Evolutionary conservation across 2,888 invertebrate genomes (phyloP).

Genomic region (Ashinkailepas kermadecensis): DNA sequence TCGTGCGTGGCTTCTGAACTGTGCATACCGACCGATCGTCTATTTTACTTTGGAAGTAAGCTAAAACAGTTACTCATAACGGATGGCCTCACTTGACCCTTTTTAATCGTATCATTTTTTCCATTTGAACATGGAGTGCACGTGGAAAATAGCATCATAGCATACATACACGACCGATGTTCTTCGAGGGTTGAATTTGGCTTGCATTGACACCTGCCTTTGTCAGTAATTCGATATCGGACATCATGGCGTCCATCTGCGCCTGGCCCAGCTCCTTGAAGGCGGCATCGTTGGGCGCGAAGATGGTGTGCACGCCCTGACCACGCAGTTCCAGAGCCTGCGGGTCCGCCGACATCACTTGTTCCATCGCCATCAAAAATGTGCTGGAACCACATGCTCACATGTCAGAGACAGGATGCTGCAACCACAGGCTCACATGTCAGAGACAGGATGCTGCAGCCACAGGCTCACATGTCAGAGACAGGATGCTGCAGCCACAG

Average conservation of each 20-base stretch:
- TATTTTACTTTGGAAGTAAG: no score
- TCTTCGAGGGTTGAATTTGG: no score
- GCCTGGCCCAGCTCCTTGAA: slow-evolving; percentile 52
- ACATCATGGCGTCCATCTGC: slow-evolving; percentile 38
- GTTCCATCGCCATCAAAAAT: slow-evolving; percentile 42
- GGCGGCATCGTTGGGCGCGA: slow-evolving; percentile 60
- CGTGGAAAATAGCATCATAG: background rate
- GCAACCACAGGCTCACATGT: no score
- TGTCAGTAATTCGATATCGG: slow-evolving; percentile 38
- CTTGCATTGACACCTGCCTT: slow-evolving; percentile 38
- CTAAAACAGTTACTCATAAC: no score
- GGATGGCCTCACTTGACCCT: no score
- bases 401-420: background rate
- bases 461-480: background rate
- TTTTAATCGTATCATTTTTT: background rate
- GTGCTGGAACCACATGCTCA: slow-evolving; percentile 36
- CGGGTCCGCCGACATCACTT: slow-evolving; percentile 38
- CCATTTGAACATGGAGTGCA: background rate
- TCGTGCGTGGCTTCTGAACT: no score
- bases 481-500: slow-evolving; percentile 36
- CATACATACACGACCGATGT: no score
- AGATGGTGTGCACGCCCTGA: slow-evolving; percentile 52
- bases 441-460: background rate
- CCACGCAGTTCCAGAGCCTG: slow-evolving; percentile 37
- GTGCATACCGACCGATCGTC: no score